Conservation (phyloP, 2,797 vertebrate species). For the Parotocinclus haroldoi region DNA sequence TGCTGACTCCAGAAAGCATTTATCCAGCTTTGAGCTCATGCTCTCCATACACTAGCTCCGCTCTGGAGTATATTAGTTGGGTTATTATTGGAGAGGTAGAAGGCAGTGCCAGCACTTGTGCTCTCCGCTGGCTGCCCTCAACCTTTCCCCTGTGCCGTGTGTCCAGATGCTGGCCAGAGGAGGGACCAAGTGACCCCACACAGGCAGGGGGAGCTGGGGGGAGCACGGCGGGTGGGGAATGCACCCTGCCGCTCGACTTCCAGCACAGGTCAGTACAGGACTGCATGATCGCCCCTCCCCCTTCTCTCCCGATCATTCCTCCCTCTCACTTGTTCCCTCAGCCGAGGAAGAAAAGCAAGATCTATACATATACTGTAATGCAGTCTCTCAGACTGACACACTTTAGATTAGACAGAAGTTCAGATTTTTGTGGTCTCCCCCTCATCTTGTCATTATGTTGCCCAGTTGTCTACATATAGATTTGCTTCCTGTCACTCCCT, state of each 20-base stretch:
- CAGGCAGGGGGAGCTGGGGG: constrained; percentile 80
- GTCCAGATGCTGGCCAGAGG: constrained; percentile 82
- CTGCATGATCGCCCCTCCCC: constrained; percentile 72
- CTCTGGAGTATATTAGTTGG: constrained; percentile 52
- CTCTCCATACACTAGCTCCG: too few species aligned
- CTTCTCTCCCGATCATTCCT: constrained; percentile 56
- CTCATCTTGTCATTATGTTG: background rate
- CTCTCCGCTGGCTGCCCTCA: constrained; percentile 63
- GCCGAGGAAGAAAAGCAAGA: background rate
- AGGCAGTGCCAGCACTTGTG: constrained; percentile 53
- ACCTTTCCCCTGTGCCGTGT: constrained; percentile 79
- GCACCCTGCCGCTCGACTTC: constrained; percentile 78
- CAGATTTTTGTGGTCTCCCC: background rate
- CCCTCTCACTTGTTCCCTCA: background rate
- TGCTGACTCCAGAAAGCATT: too few species aligned
- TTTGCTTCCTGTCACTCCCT: background rate
- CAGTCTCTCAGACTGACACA: too few species aligned
- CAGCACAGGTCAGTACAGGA: constrained; percentile 82
- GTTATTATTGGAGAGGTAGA: constrained; percentile 55
- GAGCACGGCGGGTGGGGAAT: constrained; percentile 73
- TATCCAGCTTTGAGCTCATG: too few species aligned
- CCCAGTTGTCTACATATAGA: too few species aligned
- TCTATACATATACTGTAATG: too few species aligned
- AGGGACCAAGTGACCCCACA: constrained; percentile 76
- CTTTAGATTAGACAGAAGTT: too few species aligned